Conservation (phyloP, 64 coral and sea anemone species). For the Montipora cactus region DNA sequence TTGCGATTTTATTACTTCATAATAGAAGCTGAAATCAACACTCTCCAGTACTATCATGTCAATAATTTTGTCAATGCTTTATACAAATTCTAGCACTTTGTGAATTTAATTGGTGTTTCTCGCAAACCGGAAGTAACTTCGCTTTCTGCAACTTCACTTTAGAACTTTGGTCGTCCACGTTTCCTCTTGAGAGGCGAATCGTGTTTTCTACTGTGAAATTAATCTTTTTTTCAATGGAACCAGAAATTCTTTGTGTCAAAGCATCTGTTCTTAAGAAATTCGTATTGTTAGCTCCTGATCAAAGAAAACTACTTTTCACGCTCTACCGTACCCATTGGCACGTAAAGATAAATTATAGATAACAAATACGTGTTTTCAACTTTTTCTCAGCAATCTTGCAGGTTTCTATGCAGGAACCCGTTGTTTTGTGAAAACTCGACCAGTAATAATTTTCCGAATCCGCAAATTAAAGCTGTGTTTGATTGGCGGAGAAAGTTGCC, state of each 20-base stretch:
- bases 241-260: neutral
- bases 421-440: neutral
- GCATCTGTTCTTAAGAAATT: neutral
- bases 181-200: neutral
- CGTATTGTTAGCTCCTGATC: neutral
- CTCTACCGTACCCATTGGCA: neutral
- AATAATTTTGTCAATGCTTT: neutral
- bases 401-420: slow-evolving; percentile 35
- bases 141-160: neutral
- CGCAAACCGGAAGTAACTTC: no score
- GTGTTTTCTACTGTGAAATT: neutral
- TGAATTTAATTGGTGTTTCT: neutral
- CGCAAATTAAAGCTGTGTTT: neutral
- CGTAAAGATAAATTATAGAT: slow-evolving; percentile 33
- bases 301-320: neutral
- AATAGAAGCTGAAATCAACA: no score
- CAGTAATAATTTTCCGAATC: neutral
- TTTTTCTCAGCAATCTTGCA: neutral
- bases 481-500: neutral
- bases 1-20: no score
- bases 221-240: neutral
- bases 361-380: slow-evolving; percentile 20
- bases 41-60: no score
- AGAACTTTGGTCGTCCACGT: neutral
- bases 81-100: neutral